These are phyloP conservation scores for Gnathonemus echidnorhynchus DNA, from an alignment of 2,113 vertebrate species.

Conservation along the genomic window DNA sequence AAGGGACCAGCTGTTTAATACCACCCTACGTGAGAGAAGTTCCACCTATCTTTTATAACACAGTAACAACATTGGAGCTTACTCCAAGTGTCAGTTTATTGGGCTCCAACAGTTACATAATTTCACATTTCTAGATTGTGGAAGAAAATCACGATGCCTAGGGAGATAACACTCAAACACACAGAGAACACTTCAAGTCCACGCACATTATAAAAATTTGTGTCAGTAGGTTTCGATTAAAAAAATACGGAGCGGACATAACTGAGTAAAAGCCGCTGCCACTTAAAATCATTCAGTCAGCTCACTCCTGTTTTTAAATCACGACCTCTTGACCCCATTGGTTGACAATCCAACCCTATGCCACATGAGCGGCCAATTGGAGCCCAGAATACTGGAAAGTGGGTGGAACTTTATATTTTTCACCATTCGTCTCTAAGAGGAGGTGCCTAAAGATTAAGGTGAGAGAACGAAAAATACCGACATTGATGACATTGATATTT, in stretches of 20 bases:
- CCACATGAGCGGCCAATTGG: slow-evolving; percentile 43
- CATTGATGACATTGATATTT: slow-evolving; percentile 60
- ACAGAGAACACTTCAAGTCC: neutral
- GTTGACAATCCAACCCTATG: slow-evolving; percentile 12
- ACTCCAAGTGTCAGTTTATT: neutral
- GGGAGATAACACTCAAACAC: neutral
- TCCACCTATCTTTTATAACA: neutral
- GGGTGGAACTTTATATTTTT: slow-evolving; percentile 42
- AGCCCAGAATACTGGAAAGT: slow-evolving; percentile 54
- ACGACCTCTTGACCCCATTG: slow-evolving; percentile 48
- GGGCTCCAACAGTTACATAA: neutral
- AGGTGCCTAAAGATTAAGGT: slow-evolving; percentile 37
- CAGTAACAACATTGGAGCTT: neutral
- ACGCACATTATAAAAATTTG: neutral
- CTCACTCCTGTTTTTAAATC: slow-evolving; percentile 45
- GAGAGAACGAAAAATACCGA: slow-evolving; percentile 49
- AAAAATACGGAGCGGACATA: neutral
- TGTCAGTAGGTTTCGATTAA: neutral
- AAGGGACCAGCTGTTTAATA: neutral
- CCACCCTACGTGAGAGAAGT: neutral
- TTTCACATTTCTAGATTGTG: neutral
- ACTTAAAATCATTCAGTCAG: neutral
- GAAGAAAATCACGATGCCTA: neutral
- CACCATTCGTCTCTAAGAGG: slow-evolving; percentile 28
- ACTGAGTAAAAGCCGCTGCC: neutral